Base-by-base conservation (phyloP, 2,888 invertebrate genomes). In the Papilio demoleus region DNA sequence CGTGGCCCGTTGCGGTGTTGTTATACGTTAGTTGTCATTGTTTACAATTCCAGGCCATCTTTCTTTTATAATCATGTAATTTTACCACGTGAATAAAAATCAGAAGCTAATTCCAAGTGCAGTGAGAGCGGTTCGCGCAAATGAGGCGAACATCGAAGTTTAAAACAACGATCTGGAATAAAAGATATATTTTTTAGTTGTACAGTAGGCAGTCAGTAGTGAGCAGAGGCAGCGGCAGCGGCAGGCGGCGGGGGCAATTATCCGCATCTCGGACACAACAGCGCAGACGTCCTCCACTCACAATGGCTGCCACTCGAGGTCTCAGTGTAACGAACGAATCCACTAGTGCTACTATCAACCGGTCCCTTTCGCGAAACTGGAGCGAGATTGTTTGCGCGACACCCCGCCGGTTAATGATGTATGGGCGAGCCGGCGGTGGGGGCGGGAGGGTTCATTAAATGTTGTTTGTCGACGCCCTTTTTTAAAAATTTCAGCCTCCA, bases 271-370 rank as follows among this genome's bases (percentile, higher is more conserved):
- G 91, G 91, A 91, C 91, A 90, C 88, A 89, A 90, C 89, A 82
- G 87, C 85, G 86, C 87, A 88, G 88, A 88, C 88, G 88, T 87
- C 81, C 89, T 90, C 86, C 79, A 87, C 77, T 86, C 91, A 92
- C 92, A 92, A 92, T 92, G 84, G 88, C 80, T 77, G 79, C 82
- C 89, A 84, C 92, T 91, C 88, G 87, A 90, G 86, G 83, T 83
- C 82, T 81, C 86, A 84, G 87, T 86, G 89, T 91, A 92, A 92
- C 92, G 92, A 92, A 92, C 92, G 92, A 92, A 90, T 90, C 88
- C 88, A 87, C 89, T 87, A 88, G 85, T 83, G 78, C 83, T 85
- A 85, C 86, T 86, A 87, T 87, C 88, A 88, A 81, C 82, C 85
- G 83, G 85, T 86, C 86, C 88, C 88, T 86, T 81, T 84, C 83